These are phyloP conservation scores for Drosophila malerkotliana DNA, from an alignment of 1,140 invertebrate genomes.

Conservation along the genomic window DNA sequence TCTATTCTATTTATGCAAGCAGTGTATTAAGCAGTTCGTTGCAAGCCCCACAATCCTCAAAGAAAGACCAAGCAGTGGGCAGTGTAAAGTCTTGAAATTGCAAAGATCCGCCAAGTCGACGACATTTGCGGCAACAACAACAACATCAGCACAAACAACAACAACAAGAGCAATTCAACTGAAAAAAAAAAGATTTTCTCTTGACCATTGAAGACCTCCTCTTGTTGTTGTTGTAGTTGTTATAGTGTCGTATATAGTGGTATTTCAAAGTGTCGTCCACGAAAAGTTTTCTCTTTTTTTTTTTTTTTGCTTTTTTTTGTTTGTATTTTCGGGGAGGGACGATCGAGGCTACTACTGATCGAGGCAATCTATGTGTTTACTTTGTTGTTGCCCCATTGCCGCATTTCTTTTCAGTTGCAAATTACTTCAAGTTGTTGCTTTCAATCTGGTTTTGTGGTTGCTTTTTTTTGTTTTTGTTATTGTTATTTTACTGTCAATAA, in stretches of 20 bases:
- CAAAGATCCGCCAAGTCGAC: constrained; percentile 38
- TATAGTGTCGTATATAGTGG: constrained; percentile 13
- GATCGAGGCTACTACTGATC: constrained; percentile 15
- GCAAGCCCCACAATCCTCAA: neutral
- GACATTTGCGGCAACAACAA: constrained; percentile 28
- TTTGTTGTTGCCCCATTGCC: constrained; percentile 52
- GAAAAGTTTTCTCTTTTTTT: constrained; percentile 73
- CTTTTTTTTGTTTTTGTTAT: constrained; percentile 25
- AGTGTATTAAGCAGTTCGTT: neutral
- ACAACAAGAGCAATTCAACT: constrained; percentile 12
- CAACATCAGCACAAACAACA: constrained; percentile 7
- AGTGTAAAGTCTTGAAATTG: constrained; percentile 16
- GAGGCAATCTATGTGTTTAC: constrained; percentile 47
- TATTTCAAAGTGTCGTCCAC: constrained; percentile 69
- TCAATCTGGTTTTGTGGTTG: constrained; percentile 61
- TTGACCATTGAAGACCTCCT: constrained; percentile 46
- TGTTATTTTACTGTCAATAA: constrained; percentile 60
- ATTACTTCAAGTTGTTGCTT: constrained; percentile 69
- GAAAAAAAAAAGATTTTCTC: constrained; percentile 36
- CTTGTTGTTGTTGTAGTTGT: constrained; percentile 9
- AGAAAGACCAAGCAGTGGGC: neutral
- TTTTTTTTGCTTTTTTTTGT: constrained; percentile 17
- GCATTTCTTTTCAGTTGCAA: constrained; percentile 77
- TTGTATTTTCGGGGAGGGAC: constrained; percentile 1
- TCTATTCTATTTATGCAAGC: neutral